A percentile compares a stretch with the other conserved stretches of the same genome.
phyloP scores from a whole-genome alignment of 2,797 vertebrate species.

The Molossus molossus region DNA sequence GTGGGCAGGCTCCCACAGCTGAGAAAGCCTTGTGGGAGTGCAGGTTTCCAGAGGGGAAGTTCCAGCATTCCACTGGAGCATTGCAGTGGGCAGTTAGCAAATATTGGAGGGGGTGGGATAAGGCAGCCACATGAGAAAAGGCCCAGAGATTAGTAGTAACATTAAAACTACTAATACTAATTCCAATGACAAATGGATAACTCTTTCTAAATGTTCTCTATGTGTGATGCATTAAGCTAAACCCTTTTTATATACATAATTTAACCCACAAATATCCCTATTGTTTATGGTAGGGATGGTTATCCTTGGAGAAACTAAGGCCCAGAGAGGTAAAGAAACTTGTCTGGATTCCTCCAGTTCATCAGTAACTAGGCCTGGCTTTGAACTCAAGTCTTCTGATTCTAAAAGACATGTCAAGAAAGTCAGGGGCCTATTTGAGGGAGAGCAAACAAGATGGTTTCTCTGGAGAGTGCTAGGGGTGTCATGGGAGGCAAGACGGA shows the following conservation, averaged over 20 bases:
- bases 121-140: background rate
- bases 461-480: background rate
- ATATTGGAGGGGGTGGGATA: background rate
- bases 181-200: background rate
- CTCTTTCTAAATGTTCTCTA: background rate
- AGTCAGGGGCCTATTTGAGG: background rate
- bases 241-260: background rate
- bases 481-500: background rate
- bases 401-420: background rate
- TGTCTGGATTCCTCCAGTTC: background rate
- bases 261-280: background rate
- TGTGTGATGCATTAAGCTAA: background rate
- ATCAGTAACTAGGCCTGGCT: background rate
- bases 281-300: background rate
- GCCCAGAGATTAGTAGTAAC: background rate
- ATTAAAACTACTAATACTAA: background rate
- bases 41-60: background rate
- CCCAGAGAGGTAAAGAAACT: background rate
- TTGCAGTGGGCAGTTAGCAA: background rate
- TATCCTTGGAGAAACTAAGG: background rate
- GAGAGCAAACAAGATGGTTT: background rate
- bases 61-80: background rate
- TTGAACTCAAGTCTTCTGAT: background rate
- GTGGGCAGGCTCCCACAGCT: background rate
- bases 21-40: background rate